A percentile compares a stretch with the other conserved stretches of the same genome.
Evolutionary conservation across 2,888 invertebrate genomes (phyloP).

Genomic region (Tuberolachnus salignus): DNA sequence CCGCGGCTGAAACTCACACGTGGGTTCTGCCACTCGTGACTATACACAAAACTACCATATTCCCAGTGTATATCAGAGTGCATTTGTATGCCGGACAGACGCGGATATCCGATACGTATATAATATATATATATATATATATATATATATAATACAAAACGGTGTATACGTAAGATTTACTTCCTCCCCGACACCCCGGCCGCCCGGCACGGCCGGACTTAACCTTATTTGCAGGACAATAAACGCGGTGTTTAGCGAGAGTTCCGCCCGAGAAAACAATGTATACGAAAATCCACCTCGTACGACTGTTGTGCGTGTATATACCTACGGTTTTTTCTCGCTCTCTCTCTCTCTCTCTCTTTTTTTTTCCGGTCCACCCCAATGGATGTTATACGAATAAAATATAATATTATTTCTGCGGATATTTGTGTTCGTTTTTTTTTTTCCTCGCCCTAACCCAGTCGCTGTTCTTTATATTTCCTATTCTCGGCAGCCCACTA

Average conservation of each 20-base stretch:
- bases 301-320: neutral
- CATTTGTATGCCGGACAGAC: conserved; percentile 46
- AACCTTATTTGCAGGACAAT: conserved; percentile 19
- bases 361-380: neutral
- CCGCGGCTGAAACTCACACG: conserved; percentile 14
- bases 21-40: neutral
- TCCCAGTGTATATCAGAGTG: conserved; percentile 1
- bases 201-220: neutral
- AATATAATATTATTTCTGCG: neutral
- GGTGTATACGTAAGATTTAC: neutral
- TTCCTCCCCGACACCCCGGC: no score
- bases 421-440: no score
- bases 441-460: neutral
- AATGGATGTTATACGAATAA: neutral
- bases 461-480: no score
- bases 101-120: conserved; percentile 33
- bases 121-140: no score
- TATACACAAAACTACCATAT: conserved; percentile 5
- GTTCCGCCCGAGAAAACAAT: neutral
- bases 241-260: conserved; percentile 20
- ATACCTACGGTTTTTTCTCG: neutral
- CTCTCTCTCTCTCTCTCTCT: no score
- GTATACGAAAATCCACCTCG: neutral
- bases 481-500: neutral
- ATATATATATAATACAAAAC: neutral